phyloP scores from a whole-genome alignment of 2,888 invertebrate genomes.

The Heliconius erato region DNA sequence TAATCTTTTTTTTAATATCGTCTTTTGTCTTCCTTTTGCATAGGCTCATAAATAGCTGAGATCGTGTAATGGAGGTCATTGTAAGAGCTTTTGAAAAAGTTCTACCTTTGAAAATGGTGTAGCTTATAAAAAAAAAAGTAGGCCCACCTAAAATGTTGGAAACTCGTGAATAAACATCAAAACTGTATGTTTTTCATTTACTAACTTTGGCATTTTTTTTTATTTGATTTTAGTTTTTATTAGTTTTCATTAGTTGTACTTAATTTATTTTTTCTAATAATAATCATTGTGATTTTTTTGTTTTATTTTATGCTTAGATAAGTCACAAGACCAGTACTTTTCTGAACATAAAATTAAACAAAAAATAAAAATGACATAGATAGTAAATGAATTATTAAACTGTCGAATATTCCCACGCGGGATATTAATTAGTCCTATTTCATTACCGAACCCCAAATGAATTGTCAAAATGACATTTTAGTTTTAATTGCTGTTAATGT shows the following conservation, averaged over 20 bases:
- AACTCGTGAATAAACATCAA: constrained; percentile 10
- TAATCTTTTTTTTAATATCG: neutral
- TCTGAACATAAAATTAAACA: neutral
- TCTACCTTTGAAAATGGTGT: constrained; percentile 11
- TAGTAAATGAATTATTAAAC: constrained; percentile 1
- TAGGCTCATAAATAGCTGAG: constrained; percentile 11
- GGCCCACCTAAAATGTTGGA: constrained; percentile 39
- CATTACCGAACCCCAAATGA: constrained; percentile 7
- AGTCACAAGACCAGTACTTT: too few relatives aligned
- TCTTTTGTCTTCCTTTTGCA: constrained; percentile 12
- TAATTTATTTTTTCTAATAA: too few relatives aligned
- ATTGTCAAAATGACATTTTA: constrained; percentile 4
- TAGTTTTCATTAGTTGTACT: too few relatives aligned
- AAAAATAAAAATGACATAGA: neutral
- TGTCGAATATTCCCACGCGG: constrained; percentile 29
- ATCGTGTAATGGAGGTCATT: constrained; percentile 12
- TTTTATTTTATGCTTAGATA: too few relatives aligned
- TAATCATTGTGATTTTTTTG: too few relatives aligned
- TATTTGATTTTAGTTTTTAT: too few relatives aligned
- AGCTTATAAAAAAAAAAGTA: constrained; percentile 39
- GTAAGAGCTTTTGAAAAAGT: constrained; percentile 27
- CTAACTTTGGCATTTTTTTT: neutral
- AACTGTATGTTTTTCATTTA: neutral
- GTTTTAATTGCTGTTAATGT: neutral
- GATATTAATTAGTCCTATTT: constrained; percentile 35